Base-by-base conservation (phyloP, 1,140 invertebrate species). In the Pseudoatta argentina region DNA sequence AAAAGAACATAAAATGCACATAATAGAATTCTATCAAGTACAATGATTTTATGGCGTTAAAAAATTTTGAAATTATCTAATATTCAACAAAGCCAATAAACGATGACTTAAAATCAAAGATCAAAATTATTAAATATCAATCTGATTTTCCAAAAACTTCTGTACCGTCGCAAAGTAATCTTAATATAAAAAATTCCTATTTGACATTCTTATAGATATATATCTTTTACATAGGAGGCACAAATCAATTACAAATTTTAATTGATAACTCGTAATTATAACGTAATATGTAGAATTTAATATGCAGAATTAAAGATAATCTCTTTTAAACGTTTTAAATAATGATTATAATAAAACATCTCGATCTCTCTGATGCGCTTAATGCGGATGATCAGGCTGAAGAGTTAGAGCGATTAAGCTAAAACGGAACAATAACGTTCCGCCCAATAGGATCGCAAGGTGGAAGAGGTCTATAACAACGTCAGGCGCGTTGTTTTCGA, bases 391-490 rank as follows among this genome's bases (percentile, higher is more conserved):
- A 79, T 67, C 34, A 48, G 12, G 21, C 34, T 14, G 64, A 34
- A 7, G 27, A 5, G 18, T 83, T 61, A 12, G n/a, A 51, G 69
- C 24, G 21, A 63, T 83, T 83, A 75, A 83, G 7, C 14, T 16
- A 14, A 27, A 59, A 71, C 64, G 14, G 27, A 21, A 73, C 39
- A 61, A 39, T n/a, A 51, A 55, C 48, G 27, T 51, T 78, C 59
- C 24, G 24, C 5, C 44, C 24, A 57, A n/a, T 18, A 64, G 75
- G 10, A 64, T 39, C 12, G 55, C n/a, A 10, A 75, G 44, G 14
- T 24, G 21, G 34, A 30, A 39, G 12, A 57, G 39, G 14, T 72
- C 21, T 73, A 63, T 73, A 83, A 83, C 39, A 83, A 83, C 18
- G 18, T 10, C 4, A n/a, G 24, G 10, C 39, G 8, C 39, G 18